Conservation (phyloP, 2,113 vertebrate genomes). For the Odocoileus virginianus region DNA sequence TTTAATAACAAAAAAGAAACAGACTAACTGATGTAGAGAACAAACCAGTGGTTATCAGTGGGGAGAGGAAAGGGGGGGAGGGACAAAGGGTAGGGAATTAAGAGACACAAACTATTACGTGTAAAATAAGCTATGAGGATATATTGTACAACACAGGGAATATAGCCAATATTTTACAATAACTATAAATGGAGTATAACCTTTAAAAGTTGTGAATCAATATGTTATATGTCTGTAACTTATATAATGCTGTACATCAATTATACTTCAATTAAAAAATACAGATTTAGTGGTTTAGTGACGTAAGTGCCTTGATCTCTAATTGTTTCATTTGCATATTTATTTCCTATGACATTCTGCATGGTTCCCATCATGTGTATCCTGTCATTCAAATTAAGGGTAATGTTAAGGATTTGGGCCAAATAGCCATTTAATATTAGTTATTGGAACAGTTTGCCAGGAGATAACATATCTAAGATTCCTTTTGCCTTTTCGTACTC, state of each 20-base stretch:
- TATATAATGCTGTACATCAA: neutral
- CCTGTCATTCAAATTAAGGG: conserved; percentile 11
- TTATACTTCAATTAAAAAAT: neutral
- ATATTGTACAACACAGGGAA: neutral
- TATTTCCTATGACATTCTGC: neutral
- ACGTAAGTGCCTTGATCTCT: neutral
- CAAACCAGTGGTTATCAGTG: neutral
- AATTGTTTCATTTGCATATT: neutral
- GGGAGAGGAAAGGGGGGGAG: neutral
- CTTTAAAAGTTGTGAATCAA: neutral
- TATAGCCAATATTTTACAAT: neutral
- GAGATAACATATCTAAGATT: neutral
- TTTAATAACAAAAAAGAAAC: neutral
- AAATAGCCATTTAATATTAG: neutral
- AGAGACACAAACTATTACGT: neutral
- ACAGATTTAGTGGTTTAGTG: neutral
- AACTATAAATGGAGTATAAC: neutral
- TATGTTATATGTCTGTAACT: neutral
- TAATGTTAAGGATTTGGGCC: neutral
- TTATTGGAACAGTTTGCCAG: neutral
- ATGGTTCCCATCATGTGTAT: neutral
- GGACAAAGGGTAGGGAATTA: neutral
- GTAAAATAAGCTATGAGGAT: neutral
- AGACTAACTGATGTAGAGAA: neutral
- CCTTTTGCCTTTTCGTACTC: neutral